Conservation (phyloP, 2,797 vertebrate genomes). For the Sebastes variabilis region DNA sequence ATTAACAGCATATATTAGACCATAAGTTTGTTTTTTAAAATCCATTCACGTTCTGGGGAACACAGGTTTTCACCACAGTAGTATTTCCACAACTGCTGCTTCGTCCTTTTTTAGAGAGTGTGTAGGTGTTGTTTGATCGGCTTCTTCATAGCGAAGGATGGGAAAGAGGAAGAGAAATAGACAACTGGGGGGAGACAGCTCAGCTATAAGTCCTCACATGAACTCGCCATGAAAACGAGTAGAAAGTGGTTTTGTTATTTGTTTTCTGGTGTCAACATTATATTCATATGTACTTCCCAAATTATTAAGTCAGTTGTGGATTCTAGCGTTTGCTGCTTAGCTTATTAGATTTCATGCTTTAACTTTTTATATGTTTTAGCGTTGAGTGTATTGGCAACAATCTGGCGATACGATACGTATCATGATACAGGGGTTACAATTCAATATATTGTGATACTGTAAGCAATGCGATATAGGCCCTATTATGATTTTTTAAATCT, state of each 20-base stretch:
- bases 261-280: background rate
- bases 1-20: background rate
- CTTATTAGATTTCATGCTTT: background rate
- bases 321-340: background rate
- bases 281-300: background rate
- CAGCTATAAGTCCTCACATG: background rate
- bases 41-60: conserved; percentile 13
- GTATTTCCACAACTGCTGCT: conserved; percentile 27
- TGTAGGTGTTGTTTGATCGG: conserved; percentile 35
- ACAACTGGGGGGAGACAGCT: background rate
- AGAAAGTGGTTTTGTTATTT: background rate
- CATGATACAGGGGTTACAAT: too few species aligned
- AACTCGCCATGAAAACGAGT: background rate
- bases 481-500: too few species aligned
- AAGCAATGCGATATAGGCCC: too few species aligned
- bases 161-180: conserved; percentile 1
- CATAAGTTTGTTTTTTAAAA: background rate
- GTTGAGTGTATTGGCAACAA: background rate
- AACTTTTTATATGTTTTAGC: background rate
- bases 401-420: too few species aligned
- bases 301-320: background rate
- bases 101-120: conserved; percentile 17
- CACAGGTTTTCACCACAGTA: background rate
- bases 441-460: too few species aligned
- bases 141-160: conserved; percentile 5